Base-by-base conservation (phyloP, 2,113 vertebrate genomes). In the Boulengerochromis microlepis region DNA sequence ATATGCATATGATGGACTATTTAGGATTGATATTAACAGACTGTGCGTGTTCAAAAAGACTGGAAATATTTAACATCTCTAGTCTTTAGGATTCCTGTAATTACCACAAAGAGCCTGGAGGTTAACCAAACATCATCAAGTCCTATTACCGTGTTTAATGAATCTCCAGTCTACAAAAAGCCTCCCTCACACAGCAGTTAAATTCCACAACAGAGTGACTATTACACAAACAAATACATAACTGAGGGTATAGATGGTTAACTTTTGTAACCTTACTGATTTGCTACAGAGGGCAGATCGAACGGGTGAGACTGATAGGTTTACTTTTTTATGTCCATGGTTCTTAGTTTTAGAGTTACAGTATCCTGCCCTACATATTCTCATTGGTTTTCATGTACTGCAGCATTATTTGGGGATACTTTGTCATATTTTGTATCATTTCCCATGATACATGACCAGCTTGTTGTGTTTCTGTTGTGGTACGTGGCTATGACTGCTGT, bases 81-180 rank as follows among this genome's bases (percentile, higher is more conserved):
- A 11, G 24, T 71, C 11, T 86, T 74, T 29, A 61, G 31, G 54
- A 35, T 53, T 31, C 12, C 56, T 66, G 69, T 83, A 78, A 86
- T 56, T 80, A 86, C 84, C 31, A 38, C 19, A 82, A 64, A 35
- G 24, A 81, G 45, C 59, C 22, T 69, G 16, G 82, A 89, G 80
- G 76, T 80, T 86, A 87, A 90, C 57, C 83, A 90, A 90, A 88
- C 81, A 80, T 82, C 69, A 82, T 81, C 8, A 29, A 78, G 61
- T n/a, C 15, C 42, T 52, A 84, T 87, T 76, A 81, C 80, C 59
- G 26, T 10, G 18, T 80, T 88, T 82, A 76, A 92, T 85, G 76
- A 86, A 89, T 84, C 50, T 45, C 33, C 22, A 71, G 64, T 19
- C 22, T 50, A 78, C 50, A 78, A 92, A 80, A 90, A 53, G 76